Conservation (phyloP, 64 coral and sea anemone species). For the Montipora cactus region DNA sequence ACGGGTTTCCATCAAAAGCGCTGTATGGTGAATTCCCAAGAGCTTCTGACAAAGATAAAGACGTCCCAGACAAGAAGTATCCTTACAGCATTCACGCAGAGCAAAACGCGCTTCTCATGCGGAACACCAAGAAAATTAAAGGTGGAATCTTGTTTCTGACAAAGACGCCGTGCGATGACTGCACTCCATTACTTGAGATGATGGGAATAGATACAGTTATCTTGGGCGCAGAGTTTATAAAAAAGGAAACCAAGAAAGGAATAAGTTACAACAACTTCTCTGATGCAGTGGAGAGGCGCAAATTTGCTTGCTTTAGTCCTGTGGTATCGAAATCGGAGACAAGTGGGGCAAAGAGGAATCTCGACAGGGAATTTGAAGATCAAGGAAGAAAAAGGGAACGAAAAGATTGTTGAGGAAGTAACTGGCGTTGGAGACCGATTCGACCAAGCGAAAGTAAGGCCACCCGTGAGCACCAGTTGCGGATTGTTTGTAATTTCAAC, state of each 20-base stretch:
- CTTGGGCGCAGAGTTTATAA: not conserved
- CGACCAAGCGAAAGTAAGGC: too few species aligned
- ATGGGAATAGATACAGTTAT: slow-evolving; percentile 54
- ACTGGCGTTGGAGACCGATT: too few species aligned
- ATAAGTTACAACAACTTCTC: not conserved
- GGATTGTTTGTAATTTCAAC: too few species aligned
- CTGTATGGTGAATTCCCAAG: too few species aligned
- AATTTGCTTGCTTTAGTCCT: not conserved
- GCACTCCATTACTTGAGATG: slow-evolving; percentile 27
- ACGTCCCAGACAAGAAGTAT: slow-evolving; percentile 41
- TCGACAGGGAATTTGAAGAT: too few species aligned
- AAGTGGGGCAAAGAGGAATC: too few species aligned
- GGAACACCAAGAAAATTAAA: slow-evolving; percentile 29
- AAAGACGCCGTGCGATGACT: slow-evolving; percentile 53
- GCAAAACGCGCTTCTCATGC: slow-evolving; percentile 71
- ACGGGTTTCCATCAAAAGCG: slow-evolving; percentile 2
- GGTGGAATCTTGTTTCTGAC: slow-evolving; percentile 52
- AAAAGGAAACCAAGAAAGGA: not conserved
- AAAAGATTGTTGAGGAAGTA: too few species aligned
- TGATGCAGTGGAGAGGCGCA: not conserved
- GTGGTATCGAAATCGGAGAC: too few species aligned
- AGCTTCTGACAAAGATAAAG: not conserved
- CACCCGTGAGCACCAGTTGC: too few species aligned
- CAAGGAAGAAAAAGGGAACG: too few species aligned
- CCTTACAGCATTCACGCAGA: slow-evolving; percentile 72